Base-by-base conservation (phyloP, 2,113 vertebrate species). In the Scatophagus argus region DNA sequence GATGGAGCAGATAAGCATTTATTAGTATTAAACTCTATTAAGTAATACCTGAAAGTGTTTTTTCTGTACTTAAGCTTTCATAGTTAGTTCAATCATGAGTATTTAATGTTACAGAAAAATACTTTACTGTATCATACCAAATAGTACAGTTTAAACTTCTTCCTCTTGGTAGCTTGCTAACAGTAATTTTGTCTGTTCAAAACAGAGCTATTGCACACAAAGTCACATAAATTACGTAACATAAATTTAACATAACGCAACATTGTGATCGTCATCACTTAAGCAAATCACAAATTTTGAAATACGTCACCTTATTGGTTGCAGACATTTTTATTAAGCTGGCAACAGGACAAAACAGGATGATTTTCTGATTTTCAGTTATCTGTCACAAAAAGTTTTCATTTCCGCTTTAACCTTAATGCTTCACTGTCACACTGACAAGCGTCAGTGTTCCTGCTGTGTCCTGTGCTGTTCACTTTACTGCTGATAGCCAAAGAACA, bases 401-500 rank as follows among this genome's bases (percentile, higher is more conserved):
- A 74, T 55, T 51, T 43, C n/a, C 49, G 13, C 25, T 71, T 55
- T 32, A 55, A 32, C 8, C 0, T 54, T 63, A 36, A 71, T 49
- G 41, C 46, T 38, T 55, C 41, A 41, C 38, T 39, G 58, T 70
- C 64, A 58, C 19, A 13, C 23, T 64, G 58, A 75, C 39, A 47
- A 32, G 46, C 17, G 11, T 72, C 56, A 56, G 55, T 27, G 25
- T 80, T 73, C 41, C 38, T 32, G 19, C 56, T 66, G 62, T n/a
- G 62, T 74, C 71, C 79, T 67, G 70, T 36, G 8, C 44, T 43
- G 41, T 81, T 74, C 61, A 69, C 71, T 80, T 82, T 34, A 52
- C 25, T 0, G 74, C 71, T 68, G 84, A 58, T 25, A 64, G 77
- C 60, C 68, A 89, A 70, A 81, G 44, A 79, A 65, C 54, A 66